These are phyloP conservation scores for Caenorhabditis sulstoni DNA, from an alignment of 2,888 invertebrate genomes.

Conservation along the genomic window DNA sequence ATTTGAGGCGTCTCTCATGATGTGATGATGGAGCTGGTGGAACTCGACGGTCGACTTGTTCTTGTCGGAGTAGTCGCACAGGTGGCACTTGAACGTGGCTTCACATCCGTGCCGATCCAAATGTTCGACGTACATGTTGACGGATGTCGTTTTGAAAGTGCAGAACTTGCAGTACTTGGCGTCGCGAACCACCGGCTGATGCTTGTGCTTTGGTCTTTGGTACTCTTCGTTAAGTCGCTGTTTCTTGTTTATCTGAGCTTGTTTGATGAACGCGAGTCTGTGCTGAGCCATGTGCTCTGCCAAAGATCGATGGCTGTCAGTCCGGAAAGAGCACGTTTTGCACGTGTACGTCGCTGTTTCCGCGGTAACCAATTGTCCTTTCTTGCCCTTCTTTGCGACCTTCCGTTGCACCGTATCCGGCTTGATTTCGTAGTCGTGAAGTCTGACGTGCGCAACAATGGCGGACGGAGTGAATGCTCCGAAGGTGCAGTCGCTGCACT, in stretches of 20 bases:
- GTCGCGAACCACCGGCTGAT: slow-evolving; percentile 14
- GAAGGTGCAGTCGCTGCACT: slow-evolving; percentile 67
- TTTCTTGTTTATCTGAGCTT: slow-evolving; percentile 67
- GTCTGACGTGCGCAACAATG: slow-evolving; percentile 15
- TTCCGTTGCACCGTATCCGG: slow-evolving; percentile 5
- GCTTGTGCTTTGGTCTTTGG: slow-evolving; percentile 41
- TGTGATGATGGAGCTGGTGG: slow-evolving; percentile 73
- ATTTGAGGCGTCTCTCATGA: slow-evolving; percentile 36
- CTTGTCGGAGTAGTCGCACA: slow-evolving; percentile 70
- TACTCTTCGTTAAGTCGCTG: slow-evolving; percentile 59
- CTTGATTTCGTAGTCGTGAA: slow-evolving; percentile 14
- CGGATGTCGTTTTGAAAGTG: slow-evolving; percentile 67
- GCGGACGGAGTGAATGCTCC: slow-evolving; percentile 24
- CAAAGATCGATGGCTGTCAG: slow-evolving; percentile 52
- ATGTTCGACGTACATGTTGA: slow-evolving; percentile 63
- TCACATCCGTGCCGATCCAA: slow-evolving; percentile 67
- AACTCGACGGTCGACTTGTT: slow-evolving; percentile 66
- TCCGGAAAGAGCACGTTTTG: slow-evolving; percentile 65
- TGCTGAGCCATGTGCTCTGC: slow-evolving; percentile 67
- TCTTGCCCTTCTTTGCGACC: slow-evolving; percentile 5
- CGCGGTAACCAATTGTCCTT: slow-evolving; percentile 59
- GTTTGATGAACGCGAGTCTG: slow-evolving; percentile 63
- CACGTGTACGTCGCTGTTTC: slow-evolving; percentile 66
- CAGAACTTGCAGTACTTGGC: slow-evolving; percentile 61
- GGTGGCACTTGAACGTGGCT: slow-evolving; percentile 49